Percentiles rank a stretch among this genome's conserved stretches.
These are phyloP conservation scores for Drosophila trichaetosa DNA, from an alignment of 2,888 invertebrate genomes.

Conservation along the genomic window DNA sequence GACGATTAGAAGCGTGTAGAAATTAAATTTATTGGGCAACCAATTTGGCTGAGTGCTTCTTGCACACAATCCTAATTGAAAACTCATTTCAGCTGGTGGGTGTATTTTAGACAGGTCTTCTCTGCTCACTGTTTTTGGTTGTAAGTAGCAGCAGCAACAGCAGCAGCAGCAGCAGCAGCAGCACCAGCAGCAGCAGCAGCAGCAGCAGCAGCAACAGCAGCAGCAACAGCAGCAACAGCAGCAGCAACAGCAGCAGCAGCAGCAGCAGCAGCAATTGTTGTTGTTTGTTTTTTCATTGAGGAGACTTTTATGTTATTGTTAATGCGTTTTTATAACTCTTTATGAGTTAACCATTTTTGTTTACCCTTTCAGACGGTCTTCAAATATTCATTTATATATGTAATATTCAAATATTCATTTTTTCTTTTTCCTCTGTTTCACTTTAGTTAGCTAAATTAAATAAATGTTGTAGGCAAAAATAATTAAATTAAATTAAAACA, in stretches of 20 bases:
- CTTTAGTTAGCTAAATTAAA: too few species aligned
- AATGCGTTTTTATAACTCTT: neutral
- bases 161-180: neutral
- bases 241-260: neutral
- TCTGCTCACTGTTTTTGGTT: neutral
- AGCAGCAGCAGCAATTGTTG: neutral
- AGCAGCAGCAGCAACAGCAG: neutral
- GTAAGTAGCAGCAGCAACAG: neutral
- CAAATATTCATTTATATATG: too few species aligned
- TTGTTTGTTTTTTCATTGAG: neutral
- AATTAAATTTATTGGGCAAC: slow-evolving; percentile 46
- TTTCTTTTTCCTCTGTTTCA: too few species aligned
- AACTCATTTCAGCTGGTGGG: slow-evolving; percentile 6
- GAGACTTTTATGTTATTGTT: neutral
- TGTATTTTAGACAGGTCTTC: neutral
- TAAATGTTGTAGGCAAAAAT: too few species aligned
- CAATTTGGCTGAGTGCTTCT: slow-evolving; percentile 5
- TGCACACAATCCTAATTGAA: slow-evolving; percentile 25
- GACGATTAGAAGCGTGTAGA: slow-evolving; percentile 62
- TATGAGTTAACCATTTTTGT: neutral
- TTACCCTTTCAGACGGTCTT: neutral
- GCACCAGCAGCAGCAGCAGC: neutral
- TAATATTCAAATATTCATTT: too few species aligned
- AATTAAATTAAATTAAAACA: too few species aligned
- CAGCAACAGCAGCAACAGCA: neutral